A percentile compares a stretch with the other conserved stretches of the same genome.
These are phyloP conservation scores for Rhinolophus sinicus DNA, from an alignment of 2,113 vertebrate species.

Conservation along the genomic window DNA sequence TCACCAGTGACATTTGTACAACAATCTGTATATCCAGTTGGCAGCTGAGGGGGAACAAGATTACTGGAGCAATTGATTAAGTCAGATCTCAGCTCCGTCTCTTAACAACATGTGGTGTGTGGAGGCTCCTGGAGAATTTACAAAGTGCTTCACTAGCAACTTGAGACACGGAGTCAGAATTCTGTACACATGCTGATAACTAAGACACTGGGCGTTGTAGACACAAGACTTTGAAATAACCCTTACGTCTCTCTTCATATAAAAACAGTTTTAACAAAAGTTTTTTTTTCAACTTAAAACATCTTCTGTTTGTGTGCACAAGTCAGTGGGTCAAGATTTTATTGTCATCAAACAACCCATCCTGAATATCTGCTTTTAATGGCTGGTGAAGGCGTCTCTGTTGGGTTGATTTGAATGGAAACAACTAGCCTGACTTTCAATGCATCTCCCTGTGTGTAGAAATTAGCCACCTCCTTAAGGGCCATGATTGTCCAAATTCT, in stretches of 20 bases:
- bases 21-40: neutral
- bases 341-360: neutral
- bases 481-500: neutral
- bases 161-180: neutral
- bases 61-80: constrained; percentile 69
- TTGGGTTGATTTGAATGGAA: neutral
- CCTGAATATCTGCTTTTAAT: neutral
- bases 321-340: neutral
- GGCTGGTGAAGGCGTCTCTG: neutral
- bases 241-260: neutral
- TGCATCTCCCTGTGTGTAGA: neutral
- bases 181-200: neutral
- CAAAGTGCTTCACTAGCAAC: neutral
- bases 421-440: neutral
- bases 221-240: neutral
- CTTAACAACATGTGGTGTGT: neutral
- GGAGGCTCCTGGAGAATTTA: neutral
- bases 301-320: neutral
- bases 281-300: neutral
- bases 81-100: neutral
- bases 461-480: neutral
- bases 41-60: constrained; percentile 23
- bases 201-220: neutral
- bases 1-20: constrained; percentile 57
- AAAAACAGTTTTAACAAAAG: neutral